Conservation (phyloP, 2,797 vertebrate species). For the Chaunax sp. region DNA sequence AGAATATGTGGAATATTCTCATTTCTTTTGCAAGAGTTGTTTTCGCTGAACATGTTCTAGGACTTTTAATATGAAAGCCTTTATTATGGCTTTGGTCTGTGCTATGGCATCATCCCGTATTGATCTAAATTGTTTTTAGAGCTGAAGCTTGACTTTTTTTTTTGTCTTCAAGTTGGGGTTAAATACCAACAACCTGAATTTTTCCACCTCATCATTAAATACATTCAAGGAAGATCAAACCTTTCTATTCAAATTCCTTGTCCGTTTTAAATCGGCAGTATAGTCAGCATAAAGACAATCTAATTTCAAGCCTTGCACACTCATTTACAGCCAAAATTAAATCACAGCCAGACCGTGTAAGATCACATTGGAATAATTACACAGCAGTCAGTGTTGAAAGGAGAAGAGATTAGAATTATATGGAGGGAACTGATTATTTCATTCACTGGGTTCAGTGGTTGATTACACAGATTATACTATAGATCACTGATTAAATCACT, state of each 20-base stretch:
- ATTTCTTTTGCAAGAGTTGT: slow-evolving; percentile 41
- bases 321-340: slow-evolving; percentile 21
- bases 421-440: slow-evolving; percentile 46
- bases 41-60: slow-evolving; percentile 45
- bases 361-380: slow-evolving; percentile 56
- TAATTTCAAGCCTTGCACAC: slow-evolving; percentile 17
- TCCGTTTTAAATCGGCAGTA: background rate
- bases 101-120: too few relatives aligned
- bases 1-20: slow-evolving; percentile 55
- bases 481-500: slow-evolving; percentile 31
- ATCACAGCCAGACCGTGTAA: slow-evolving; percentile 19
- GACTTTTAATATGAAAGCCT: slow-evolving; percentile 54
- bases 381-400: slow-evolving; percentile 40
- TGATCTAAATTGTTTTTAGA: background rate
- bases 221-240: background rate
- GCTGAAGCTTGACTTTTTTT: background rate
- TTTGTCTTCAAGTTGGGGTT: too few relatives aligned
- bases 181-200: too few relatives aligned
- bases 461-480: slow-evolving; percentile 51
- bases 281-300: background rate
- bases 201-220: too few relatives aligned
- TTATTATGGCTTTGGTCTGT: slow-evolving; percentile 35
- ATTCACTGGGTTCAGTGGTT: slow-evolving; percentile 51
- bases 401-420: slow-evolving; percentile 45
- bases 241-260: slow-evolving; percentile 1